Base-by-base conservation (phyloP, 2,113 vertebrate genomes). In the Micromys minutus region DNA sequence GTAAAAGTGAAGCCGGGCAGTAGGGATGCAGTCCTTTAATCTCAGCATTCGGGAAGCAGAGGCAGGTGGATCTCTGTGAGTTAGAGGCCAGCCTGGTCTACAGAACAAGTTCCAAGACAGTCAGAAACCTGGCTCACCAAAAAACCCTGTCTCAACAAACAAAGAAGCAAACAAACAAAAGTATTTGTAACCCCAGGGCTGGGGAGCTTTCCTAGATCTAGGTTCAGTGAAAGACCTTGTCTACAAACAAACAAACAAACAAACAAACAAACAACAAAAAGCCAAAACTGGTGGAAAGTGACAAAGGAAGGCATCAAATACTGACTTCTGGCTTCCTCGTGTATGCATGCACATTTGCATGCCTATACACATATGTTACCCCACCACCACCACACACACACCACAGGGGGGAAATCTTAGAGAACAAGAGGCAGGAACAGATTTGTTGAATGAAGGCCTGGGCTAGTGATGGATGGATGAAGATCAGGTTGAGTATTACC, bases 21-120 rank as follows among this genome's bases (percentile, higher is more conserved):
- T 59, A 4, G 22, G 26, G 52, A 3, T 0, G 0, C 36, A 4
- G 0, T 1, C 34, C 77, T 39, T 52, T n/a, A 80, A n/a, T 12
- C 21, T 21, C 52, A 39, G 52, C 79, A 57, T 13, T 81, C 1
- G 3, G 52, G 52, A 81, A 34, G 9, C 50, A 22, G 47, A 79
- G 36, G 52, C 79, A 59, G 34, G 50, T 0, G 19, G 11, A 57
- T 39, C 36, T 39, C 55, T 24, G 45, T 15, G 67, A n/a, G 34
- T 57, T n/a, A 22, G 34, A 80, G 52, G 11, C 1, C 36, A 81
- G 36, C 36, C 36, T 77, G 75, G 45, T 77, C 26, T 59, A 59
- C 11, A 59, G 52, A 39, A 22, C 36, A 39, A 81, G 36, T n/a
- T 59, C 12, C 22, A 81, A 5, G 36, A 8, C 21, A 81, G 52